phyloP scores from a whole-genome alignment of 2,888 invertebrate genomes.

The Saturnia pavonia region DNA sequence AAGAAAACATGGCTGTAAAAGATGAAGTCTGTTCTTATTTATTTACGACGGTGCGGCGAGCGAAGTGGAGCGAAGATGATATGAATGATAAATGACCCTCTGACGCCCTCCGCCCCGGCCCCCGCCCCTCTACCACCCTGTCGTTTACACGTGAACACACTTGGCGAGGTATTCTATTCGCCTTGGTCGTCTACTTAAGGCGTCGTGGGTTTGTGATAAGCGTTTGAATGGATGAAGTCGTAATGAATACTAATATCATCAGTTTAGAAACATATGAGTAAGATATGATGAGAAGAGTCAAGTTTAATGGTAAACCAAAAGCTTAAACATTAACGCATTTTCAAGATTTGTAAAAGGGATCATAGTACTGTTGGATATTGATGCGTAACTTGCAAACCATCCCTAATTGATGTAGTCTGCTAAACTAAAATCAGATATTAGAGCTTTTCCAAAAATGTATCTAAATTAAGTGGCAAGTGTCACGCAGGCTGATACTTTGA shows the following conservation, averaged over 20 bases:
- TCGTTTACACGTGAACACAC: constrained; percentile 72
- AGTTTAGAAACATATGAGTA: not conserved
- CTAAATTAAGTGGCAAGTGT: too few relatives aligned
- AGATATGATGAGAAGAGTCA: not conserved
- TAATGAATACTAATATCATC: constrained; percentile 57
- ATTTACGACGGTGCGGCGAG: constrained; percentile 82
- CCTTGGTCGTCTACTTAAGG: constrained; percentile 65
- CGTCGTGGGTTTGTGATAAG: constrained; percentile 64
- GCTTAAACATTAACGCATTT: too few relatives aligned
- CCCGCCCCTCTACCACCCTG: constrained; percentile 39
- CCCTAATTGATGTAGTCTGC: too few relatives aligned
- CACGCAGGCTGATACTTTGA: too few relatives aligned
- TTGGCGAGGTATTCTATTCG: constrained; percentile 64
- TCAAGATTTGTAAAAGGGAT: not conserved
- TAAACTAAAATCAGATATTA: too few relatives aligned
- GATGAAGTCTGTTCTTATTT: constrained; percentile 82
- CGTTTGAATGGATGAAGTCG: constrained; percentile 61
- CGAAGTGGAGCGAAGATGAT: constrained; percentile 83
- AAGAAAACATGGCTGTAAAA: constrained; percentile 71
- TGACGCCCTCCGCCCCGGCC: constrained; percentile 47
- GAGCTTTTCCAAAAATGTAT: too few relatives aligned
- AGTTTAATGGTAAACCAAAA: not conserved
- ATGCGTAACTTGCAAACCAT: not conserved
- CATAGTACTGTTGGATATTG: not conserved
- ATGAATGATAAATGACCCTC: constrained; percentile 83